These are phyloP conservation scores for Saguinus oedipus DNA, from an alignment of 2,797 vertebrate genomes.

Conservation along the genomic window DNA sequence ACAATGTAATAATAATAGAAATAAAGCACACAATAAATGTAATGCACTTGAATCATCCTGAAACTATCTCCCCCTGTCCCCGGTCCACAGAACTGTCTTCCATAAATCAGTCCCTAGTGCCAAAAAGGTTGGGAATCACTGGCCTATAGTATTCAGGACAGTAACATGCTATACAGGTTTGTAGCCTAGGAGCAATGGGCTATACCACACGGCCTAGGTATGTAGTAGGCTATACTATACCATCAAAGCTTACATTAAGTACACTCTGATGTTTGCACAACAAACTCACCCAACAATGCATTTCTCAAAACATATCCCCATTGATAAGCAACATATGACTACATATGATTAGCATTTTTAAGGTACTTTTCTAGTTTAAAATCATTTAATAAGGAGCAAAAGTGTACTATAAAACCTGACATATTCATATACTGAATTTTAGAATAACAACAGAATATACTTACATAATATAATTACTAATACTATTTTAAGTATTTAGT, in stretches of 20 bases:
- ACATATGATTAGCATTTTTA: background rate
- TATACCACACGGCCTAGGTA: background rate
- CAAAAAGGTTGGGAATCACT: too few species aligned
- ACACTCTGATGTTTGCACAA: background rate
- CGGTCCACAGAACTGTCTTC: too few species aligned
- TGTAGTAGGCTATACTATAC: too few species aligned
- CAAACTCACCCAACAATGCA: background rate
- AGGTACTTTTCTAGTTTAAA: conserved; percentile 35
- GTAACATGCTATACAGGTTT: background rate
- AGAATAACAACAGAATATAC: background rate
- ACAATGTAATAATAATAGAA: too few species aligned
- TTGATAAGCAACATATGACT: background rate
- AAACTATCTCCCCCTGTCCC: too few species aligned
- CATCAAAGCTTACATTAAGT: background rate
- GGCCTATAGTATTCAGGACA: background rate
- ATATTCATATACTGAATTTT: background rate
- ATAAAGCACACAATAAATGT: too few species aligned
- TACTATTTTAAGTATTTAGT: background rate
- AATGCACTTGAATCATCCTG: too few species aligned
- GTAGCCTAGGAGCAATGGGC: background rate
- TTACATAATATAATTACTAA: conserved; percentile 28
- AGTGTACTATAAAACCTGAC: background rate
- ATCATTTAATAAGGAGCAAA: conserved; percentile 37
- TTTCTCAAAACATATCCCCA: background rate
- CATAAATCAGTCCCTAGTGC: too few species aligned